Conservation (phyloP, 2,113 vertebrate species). For the Eudorcas thomsonii region DNA sequence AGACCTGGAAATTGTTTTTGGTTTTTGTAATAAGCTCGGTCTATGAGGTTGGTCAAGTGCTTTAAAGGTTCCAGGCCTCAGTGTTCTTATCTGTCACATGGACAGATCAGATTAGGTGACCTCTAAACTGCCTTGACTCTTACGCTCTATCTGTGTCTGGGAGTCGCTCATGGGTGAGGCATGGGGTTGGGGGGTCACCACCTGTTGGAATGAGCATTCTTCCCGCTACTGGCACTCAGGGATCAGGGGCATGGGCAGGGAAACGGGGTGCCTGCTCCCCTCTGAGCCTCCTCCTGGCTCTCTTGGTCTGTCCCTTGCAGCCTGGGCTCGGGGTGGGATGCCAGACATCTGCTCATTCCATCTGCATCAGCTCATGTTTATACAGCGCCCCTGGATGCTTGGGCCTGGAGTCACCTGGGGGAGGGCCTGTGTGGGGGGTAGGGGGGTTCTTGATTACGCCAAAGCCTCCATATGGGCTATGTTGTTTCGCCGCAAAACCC, state of each 20-base stretch:
- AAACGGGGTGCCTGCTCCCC: background rate
- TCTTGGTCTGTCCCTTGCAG: background rate
- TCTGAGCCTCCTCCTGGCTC: background rate
- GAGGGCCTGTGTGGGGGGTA: background rate
- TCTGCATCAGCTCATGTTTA: conserved; percentile 53
- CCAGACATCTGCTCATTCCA: conserved; percentile 63
- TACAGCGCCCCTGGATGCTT: conserved; percentile 1
- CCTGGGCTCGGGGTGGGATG: background rate
- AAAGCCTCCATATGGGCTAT: conserved; percentile 26
- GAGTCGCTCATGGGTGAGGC: background rate
- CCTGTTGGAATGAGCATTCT: background rate
- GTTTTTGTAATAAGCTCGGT: background rate
- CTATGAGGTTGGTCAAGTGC: background rate
- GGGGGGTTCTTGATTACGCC: background rate
- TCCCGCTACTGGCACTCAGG: background rate
- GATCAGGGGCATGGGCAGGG: background rate
- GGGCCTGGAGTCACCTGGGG: conserved; percentile 55
- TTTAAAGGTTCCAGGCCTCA: background rate
- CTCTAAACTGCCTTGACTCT: background rate
- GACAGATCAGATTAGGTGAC: background rate
- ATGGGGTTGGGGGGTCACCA: fast-evolving
- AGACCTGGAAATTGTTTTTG: background rate
- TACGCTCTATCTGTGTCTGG: background rate
- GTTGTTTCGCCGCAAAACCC: background rate
- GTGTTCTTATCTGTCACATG: background rate